Percentiles rank a stretch among this genome's conserved stretches.
phyloP scores from a whole-genome alignment of 1,140 invertebrate species.

The Eumeta japonica region DNA sequence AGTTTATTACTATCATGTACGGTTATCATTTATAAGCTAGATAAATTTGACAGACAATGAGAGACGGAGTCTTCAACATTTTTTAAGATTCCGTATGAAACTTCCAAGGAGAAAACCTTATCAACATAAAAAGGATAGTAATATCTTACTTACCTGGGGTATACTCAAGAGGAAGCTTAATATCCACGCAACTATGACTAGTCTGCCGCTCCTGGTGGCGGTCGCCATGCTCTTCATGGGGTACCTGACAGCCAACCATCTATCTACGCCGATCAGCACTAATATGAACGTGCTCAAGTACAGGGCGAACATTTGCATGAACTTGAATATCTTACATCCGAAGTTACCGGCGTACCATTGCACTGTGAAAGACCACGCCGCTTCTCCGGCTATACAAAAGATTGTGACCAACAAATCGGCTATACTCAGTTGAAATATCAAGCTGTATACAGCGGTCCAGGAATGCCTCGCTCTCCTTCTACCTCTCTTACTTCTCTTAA shows the following conservation, averaged over 20 bases:
- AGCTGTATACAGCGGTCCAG: constrained; percentile 70
- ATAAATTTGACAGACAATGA: too few relatives aligned
- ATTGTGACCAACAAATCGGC: constrained; percentile 78
- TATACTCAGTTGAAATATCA: constrained; percentile 73
- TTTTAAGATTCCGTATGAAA: too few relatives aligned
- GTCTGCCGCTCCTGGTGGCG: constrained; percentile 61
- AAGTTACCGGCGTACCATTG: constrained; percentile 77
- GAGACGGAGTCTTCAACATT: too few relatives aligned
- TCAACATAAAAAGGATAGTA: too few relatives aligned
- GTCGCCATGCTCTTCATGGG: constrained; percentile 75
- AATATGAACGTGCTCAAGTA: constrained; percentile 83
- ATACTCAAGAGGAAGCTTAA: constrained; percentile 71
- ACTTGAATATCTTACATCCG: constrained; percentile 80
- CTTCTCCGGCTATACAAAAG: constrained; percentile 78
- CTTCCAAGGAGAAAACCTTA: too few relatives aligned
- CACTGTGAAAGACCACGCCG: constrained; percentile 76
- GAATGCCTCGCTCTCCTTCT: constrained; percentile 58
- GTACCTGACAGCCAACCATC: constrained; percentile 78
- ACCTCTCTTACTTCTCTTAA: constrained; percentile 60
- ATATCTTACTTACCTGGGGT: constrained; percentile 70
- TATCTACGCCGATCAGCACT: constrained; percentile 78
- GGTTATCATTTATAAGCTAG: too few relatives aligned
- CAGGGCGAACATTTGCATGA: constrained; percentile 76
- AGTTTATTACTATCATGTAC: too few relatives aligned
- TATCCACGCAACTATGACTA: constrained; percentile 67